Percentiles rank a stretch among this genome's conserved stretches.
phyloP scores from a whole-genome alignment of 2,888 invertebrate species.

The Aethes cnicana region DNA sequence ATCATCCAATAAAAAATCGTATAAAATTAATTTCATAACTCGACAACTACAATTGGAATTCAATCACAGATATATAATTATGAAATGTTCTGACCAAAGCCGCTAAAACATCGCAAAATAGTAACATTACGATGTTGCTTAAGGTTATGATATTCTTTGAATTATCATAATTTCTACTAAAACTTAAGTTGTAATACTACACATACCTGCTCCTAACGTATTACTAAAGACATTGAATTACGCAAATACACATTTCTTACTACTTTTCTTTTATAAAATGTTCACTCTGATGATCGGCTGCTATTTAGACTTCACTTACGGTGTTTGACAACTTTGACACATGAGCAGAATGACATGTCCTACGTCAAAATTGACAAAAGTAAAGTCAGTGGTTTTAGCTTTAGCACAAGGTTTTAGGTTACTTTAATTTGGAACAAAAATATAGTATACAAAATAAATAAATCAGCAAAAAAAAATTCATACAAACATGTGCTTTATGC shows the following conservation, averaged over 20 bases:
- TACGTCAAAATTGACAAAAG: too few relatives aligned
- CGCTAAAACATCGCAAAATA: not conserved
- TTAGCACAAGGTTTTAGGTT: too few relatives aligned
- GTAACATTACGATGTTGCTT: conserved; percentile 1
- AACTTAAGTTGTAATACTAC: not conserved
- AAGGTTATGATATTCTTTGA: conserved; percentile 23
- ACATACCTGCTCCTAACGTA: conserved; percentile 16
- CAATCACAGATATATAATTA: not conserved
- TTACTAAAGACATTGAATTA: not conserved
- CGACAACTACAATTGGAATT: not conserved
- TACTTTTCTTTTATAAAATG: conserved; percentile 28
- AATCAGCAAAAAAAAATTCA: too few relatives aligned
- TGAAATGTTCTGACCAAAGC: not conserved
- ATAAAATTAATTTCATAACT: not conserved
- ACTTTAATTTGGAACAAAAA: too few relatives aligned
- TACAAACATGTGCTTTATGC: too few relatives aligned
- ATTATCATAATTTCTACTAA: not conserved
- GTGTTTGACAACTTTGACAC: too few relatives aligned
- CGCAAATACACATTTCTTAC: not conserved
- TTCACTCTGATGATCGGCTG: not conserved
- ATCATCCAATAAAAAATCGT: conserved; percentile 5
- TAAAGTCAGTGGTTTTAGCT: too few relatives aligned
- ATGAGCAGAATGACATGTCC: too few relatives aligned
- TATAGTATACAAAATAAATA: too few relatives aligned
- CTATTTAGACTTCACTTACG: too few relatives aligned